Percentiles rank a stretch among this genome's conserved stretches.
These are phyloP conservation scores for Salpingus planirostris DNA, from an alignment of 2,888 invertebrate genomes.

Conservation along the genomic window DNA sequence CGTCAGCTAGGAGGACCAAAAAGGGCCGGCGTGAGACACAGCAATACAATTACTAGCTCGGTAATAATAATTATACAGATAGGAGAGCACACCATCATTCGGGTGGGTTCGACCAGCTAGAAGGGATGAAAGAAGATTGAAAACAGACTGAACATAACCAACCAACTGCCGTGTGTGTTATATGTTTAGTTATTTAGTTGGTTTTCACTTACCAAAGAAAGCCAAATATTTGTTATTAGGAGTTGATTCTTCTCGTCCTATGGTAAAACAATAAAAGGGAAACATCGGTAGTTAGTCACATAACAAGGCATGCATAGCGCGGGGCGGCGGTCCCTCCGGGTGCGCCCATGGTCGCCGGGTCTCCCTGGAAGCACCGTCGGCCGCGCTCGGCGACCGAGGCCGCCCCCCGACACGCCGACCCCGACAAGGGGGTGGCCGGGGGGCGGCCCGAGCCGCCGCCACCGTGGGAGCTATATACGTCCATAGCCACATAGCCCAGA, in stretches of 20 bases:
- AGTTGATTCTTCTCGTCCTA: slow-evolving; percentile 95
- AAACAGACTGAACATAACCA: slow-evolving; percentile 31
- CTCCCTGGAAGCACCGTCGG: too few species aligned
- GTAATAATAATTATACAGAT: slow-evolving; percentile 23
- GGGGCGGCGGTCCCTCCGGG: slow-evolving; percentile 20
- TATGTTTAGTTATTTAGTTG: slow-evolving; percentile 41
- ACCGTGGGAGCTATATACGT: slow-evolving; percentile 33
- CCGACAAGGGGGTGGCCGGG: too few species aligned
- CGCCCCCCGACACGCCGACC: too few species aligned
- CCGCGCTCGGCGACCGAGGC: too few species aligned
- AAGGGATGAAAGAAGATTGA: slow-evolving; percentile 31
- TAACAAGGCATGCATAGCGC: slow-evolving; percentile 41
- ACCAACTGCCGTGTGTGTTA: slow-evolving; percentile 42
- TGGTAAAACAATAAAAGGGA: slow-evolving; percentile 67
- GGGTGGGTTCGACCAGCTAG: slow-evolving; percentile 29
- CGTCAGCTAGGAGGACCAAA: slow-evolving; percentile 23
- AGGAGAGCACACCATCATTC: slow-evolving; percentile 30
- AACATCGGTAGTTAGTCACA: slow-evolving; percentile 48
- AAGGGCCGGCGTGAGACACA: slow-evolving; percentile 22
- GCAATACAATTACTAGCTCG: slow-evolving; percentile 25
- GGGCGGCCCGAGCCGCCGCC: slow-evolving; percentile 16
- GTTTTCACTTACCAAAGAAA: slow-evolving; percentile 82
- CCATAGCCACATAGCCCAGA: slow-evolving; percentile 41
- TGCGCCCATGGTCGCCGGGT: slow-evolving; percentile 9
- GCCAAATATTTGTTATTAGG: slow-evolving; percentile 91